Evolutionary conservation across 2,888 invertebrate genomes (phyloP).

Genomic region (Clitarchus hookeri): DNA sequence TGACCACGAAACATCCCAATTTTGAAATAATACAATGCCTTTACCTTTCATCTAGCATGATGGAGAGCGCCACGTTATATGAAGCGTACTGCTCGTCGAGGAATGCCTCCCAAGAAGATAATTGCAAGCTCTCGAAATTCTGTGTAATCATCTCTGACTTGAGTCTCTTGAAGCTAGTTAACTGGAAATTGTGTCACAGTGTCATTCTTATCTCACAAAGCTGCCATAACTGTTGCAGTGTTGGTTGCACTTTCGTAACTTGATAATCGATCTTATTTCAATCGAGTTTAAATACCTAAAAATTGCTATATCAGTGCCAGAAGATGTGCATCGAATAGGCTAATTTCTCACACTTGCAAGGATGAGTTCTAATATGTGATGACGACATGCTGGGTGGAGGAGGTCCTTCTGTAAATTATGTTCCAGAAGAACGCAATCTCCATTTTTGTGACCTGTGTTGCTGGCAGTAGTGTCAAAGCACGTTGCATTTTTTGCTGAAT

Average conservation of each 20-base stretch:
- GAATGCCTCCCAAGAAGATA: not conserved
- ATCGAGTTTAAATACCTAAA: not conserved
- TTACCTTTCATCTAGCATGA: not conserved
- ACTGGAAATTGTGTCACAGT: slow-evolving; percentile 20
- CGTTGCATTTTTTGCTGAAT: not conserved
- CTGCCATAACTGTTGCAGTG: not conserved
- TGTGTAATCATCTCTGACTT: not conserved
- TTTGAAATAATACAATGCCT: slow-evolving; percentile 7
- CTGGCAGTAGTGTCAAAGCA: slow-evolving; percentile 12
- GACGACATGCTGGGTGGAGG: not conserved
- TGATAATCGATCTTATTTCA: not conserved
- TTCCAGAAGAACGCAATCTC: not conserved
- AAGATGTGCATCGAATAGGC: not conserved
- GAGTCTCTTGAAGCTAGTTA: slow-evolving; percentile 21
- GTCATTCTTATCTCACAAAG: not conserved
- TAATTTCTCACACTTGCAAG: not conserved
- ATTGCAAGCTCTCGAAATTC: slow-evolving; percentile 7
- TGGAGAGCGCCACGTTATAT: not conserved
- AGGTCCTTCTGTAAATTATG: not conserved
- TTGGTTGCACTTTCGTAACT: not conserved
- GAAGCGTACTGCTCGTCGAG: not conserved
- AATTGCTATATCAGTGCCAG: slow-evolving; percentile 1
- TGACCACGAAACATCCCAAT: not conserved
- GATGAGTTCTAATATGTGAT: slow-evolving; percentile 4
- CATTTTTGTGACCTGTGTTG: not conserved